Evolutionary conservation across 2,797 vertebrate genomes (phyloP), one percentile per base, ranked within the genome.

Genomic region (Toxotes lorentzi): DNA sequence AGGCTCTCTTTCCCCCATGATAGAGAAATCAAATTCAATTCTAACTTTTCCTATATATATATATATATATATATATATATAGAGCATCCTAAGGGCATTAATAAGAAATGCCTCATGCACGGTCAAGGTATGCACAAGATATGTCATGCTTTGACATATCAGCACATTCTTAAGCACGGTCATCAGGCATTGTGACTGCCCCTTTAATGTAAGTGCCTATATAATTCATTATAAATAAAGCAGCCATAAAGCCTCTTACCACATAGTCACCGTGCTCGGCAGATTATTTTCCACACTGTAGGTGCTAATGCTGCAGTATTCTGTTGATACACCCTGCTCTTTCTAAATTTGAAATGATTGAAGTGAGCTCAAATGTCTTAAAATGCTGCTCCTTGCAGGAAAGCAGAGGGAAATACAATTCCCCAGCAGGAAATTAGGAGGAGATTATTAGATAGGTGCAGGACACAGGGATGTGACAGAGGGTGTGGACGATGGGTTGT

Each of bases 211-310:
- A 72, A 72, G 73, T 79, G 78, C 34, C 43, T 27, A 21, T 41
- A 43, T 60, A 53, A 45, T 85, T 48, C 57, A 83, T 86, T 79
- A 81, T 79, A 47, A 68, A 86, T 83, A 59, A 58, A 70, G 27
- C n/a, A 51, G 23, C 19, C 59, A 35, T 48, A 43, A 61, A 53
- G 27, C 34, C 32, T 61, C 32, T 70, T 27, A 30, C 40, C 58
- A 59, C 56, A 34, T 21, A 30, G 16, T 34, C 21, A 27, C 43
- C 53, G 66, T 6, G 23, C 17, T 32, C 35, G 16, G 5, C n/a
- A 4, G 60, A 53, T 59, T 70, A 59, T 53, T 73, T 75, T 70
- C 21, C 1, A 40, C 23, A 9, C 24, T 21, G 7, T 24, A 79
- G 77, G 45, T 80, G 78, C 69, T 68, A 41, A 68, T 70, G 38